Conservation (phyloP, 2,797 vertebrate species). For the Anguilla megastoma region DNA sequence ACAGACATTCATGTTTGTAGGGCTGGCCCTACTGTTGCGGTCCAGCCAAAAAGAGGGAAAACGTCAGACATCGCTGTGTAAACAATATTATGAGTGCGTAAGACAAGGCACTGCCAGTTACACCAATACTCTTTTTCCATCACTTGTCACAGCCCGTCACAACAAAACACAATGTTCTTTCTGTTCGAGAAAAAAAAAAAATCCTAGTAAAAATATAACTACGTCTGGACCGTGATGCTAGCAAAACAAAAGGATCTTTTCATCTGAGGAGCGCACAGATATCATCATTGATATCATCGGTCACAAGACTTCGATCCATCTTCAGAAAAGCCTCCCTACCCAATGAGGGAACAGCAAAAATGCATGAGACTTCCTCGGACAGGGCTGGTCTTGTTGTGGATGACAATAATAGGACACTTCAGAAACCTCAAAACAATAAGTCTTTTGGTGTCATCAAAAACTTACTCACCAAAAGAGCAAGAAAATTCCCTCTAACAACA, state of each 20-base stretch:
- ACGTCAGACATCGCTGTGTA: background rate
- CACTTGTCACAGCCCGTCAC: slow-evolving; percentile 32
- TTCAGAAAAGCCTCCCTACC: slow-evolving; percentile 2
- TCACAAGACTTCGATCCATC: slow-evolving; percentile 52
- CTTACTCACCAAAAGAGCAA: background rate
- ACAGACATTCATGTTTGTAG: too few relatives aligned
- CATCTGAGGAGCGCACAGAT: slow-evolving; percentile 34
- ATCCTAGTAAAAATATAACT: slow-evolving; percentile 33
- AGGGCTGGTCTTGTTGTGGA: background rate
- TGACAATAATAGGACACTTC: slow-evolving; percentile 8
- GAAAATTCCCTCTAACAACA: slow-evolving; percentile 44
- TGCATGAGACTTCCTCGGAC: background rate
- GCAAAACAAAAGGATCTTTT: slow-evolving; percentile 29
- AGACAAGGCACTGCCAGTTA: slow-evolving; percentile 31
- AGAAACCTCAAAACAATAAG: slow-evolving; percentile 1
- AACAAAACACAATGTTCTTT: slow-evolving; percentile 38
- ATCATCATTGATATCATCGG: slow-evolving; percentile 46
- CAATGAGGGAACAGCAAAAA: slow-evolving; percentile 11
- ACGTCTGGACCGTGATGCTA: slow-evolving; percentile 37
- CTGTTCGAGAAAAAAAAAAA: slow-evolving; percentile 38
- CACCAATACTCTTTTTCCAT: slow-evolving; percentile 16
- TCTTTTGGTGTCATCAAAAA: slow-evolving; percentile 23
- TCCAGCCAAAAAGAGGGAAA: background rate
- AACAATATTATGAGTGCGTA: slow-evolving; percentile 7
- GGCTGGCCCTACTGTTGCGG: too few relatives aligned